Evolutionary conservation across 37 sponge, comb jelly and placozoan genomes (phyloP).

Genomic region (Sycon ciliatum): DNA sequence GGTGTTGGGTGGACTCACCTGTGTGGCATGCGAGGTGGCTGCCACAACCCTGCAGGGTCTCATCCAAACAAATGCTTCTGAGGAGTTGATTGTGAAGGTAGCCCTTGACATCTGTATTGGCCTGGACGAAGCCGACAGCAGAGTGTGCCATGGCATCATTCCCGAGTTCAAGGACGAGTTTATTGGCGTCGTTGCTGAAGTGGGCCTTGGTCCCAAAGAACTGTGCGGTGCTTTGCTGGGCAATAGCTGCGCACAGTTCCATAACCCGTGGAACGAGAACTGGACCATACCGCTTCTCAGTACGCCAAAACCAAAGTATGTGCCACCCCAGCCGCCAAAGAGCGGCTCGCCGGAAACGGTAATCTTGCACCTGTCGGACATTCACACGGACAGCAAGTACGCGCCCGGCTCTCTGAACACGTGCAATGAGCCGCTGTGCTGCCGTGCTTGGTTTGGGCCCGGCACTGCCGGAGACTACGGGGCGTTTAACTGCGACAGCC

Average conservation of each 20-base stretch:
- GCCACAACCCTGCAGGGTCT: too few relatives aligned
- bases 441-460: constrained; percentile 47
- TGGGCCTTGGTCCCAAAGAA: constrained; percentile 15
- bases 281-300: constrained; percentile 62
- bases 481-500: constrained; percentile 73
- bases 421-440: constrained; percentile 90
- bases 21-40: too few relatives aligned
- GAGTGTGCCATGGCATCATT: constrained; percentile 48
- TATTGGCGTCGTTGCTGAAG: background rate
- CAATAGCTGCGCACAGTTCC: constrained; percentile 41
- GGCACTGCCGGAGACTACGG: constrained; percentile 83
- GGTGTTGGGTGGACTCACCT: too few relatives aligned
- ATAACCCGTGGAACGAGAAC: constrained; percentile 63
- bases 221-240: constrained; percentile 59
- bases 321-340: constrained; percentile 48
- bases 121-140: constrained; percentile 43
- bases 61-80: too few relatives aligned
- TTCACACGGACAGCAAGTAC: constrained; percentile 74
- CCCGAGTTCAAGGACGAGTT: constrained; percentile 38
- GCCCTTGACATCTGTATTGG: constrained; percentile 46
- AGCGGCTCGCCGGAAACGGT: constrained; percentile 39
- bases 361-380: constrained; percentile 72
- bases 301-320: constrained; percentile 53
- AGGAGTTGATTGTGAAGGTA: too few relatives aligned
- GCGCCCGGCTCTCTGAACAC: constrained; percentile 57